phyloP scores from a whole-genome alignment of 2,888 invertebrate species.

The Brenthis hecate region DNA sequence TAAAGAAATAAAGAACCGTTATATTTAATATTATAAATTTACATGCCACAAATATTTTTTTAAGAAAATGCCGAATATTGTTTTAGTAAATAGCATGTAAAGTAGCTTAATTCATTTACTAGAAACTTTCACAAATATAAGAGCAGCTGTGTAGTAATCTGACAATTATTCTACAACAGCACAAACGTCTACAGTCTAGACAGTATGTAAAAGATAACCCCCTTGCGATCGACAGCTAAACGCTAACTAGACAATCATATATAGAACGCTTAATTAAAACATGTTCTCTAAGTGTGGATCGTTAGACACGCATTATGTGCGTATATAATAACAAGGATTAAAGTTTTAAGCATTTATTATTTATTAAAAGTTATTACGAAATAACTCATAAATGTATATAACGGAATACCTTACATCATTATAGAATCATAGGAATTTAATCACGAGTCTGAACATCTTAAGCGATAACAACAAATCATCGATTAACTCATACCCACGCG shows the following conservation, averaged over 20 bases:
- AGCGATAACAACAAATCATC: slow-evolving; percentile 60
- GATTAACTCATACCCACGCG: slow-evolving; percentile 65
- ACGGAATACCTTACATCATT: neutral
- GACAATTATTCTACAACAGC: slow-evolving; percentile 26
- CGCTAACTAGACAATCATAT: slow-evolving; percentile 21
- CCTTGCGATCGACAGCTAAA: slow-evolving; percentile 33
- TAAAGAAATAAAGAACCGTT: no score
- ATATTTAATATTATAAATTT: no score
- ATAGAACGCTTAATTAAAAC: slow-evolving; percentile 30
- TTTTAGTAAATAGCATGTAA: slow-evolving; percentile 14
- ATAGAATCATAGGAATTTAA: slow-evolving; percentile 28
- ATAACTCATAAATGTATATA: no score
- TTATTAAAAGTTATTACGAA: no score
- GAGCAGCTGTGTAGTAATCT: slow-evolving; percentile 30
- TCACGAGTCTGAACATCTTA: slow-evolving; percentile 31
- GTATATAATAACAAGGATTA: slow-evolving; percentile 24
- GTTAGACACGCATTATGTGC: slow-evolving; percentile 31
- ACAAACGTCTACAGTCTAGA: slow-evolving; percentile 30
- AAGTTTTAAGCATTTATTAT: neutral
- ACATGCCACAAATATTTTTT: no score
- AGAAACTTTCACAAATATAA: no score
- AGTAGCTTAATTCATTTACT: slow-evolving; percentile 11
- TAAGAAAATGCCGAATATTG: neutral
- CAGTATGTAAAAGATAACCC: slow-evolving; percentile 30
- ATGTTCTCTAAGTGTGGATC: slow-evolving; percentile 11